These are phyloP conservation scores for Mus minutoides DNA, from an alignment of 2,797 vertebrate species.

Conservation along the genomic window DNA sequence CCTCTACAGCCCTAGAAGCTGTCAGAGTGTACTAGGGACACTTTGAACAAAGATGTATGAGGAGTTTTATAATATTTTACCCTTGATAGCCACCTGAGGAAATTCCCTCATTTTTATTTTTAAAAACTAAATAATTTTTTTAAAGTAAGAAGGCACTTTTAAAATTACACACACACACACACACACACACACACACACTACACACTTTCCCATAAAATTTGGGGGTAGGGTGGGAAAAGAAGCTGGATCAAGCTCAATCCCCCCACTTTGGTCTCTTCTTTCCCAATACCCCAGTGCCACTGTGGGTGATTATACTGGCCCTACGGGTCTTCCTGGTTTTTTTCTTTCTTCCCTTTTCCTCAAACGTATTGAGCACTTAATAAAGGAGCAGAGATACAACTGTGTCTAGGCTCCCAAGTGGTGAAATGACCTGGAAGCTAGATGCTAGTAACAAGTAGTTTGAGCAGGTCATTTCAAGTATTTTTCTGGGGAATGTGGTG, in stretches of 20 bases:
- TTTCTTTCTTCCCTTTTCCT: constrained; percentile 39
- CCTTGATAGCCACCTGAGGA: constrained; percentile 78
- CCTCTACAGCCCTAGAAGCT: constrained; percentile 49
- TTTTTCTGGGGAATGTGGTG: constrained; percentile 79
- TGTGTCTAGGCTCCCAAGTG: constrained; percentile 72
- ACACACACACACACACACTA: constrained; percentile 69
- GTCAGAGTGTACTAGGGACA: background rate
- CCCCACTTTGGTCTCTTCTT: constrained; percentile 38
- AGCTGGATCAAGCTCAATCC: constrained; percentile 66
- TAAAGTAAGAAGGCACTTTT: constrained; percentile 83
- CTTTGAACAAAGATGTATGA: constrained; percentile 10
- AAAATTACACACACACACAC: constrained; percentile 74
- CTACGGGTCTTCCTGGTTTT: constrained; percentile 59
- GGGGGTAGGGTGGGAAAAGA: constrained; percentile 63
- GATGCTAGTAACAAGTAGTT: constrained; percentile 73
- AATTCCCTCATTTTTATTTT: constrained; percentile 73
- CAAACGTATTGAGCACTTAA: constrained; percentile 81
- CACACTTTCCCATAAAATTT: constrained; percentile 73
- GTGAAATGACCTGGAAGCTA: constrained; percentile 73
- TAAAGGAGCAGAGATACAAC: constrained; percentile 75
- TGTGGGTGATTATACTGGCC: constrained; percentile 73
- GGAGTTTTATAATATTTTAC: constrained; percentile 58
- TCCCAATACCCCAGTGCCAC: constrained; percentile 61
- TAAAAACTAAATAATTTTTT: constrained; percentile 75
- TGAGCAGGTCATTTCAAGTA: constrained; percentile 71